Base-by-base conservation (phyloP, 2,113 vertebrate genomes). In the Craseonycteris thonglongyai region DNA sequence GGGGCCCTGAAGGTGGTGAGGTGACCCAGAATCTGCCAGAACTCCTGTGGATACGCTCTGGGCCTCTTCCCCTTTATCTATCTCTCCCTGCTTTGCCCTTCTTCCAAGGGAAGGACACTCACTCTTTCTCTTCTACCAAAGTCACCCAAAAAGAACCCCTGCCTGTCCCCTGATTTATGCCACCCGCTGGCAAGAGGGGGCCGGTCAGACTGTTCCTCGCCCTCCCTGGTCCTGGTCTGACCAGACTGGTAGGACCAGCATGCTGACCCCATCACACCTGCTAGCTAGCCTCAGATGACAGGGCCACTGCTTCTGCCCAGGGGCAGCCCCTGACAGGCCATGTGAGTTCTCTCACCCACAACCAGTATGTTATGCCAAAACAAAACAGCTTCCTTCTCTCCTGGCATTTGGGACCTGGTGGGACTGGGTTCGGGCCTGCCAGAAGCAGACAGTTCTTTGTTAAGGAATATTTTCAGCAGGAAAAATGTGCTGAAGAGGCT, bases 391-490 rank as follows among this genome's bases (percentile, higher is more conserved):
- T 80, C 88, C 71, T 80, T 47, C 86, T 65, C 4, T 74, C 65
- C 86, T 92, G 86, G 72, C 81, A 68, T 92, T 78, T 82, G 76
- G 47, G 84, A 85, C 92, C 72, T 6, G 1, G 35, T 69, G 45
- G 54, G 88, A 78, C 92, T 90, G 71, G 92, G 76, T 74, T 28
- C 2, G 63, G 80, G 85, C 81, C 92, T 95, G 51, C 86, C 82
- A 91, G 74, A 78, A 85, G 81, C 82, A 88, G 84, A 30, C 45
- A 78, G 79, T 51, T 93, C 97, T 95, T 95, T 94, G 92, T 94
- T 88, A 75, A 96, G 56, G 94, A 78, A 80, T 76, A 56, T 94
- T 96, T 95, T 80, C 94, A 93, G 89, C 91, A 86, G 15, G 51
- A 88, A 80, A 93, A 91, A 93, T 87, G 81, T 95, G 71, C 95